phyloP scores from a whole-genome alignment of 2,113 vertebrate genomes.

The Dicrurus megarhynchus region DNA sequence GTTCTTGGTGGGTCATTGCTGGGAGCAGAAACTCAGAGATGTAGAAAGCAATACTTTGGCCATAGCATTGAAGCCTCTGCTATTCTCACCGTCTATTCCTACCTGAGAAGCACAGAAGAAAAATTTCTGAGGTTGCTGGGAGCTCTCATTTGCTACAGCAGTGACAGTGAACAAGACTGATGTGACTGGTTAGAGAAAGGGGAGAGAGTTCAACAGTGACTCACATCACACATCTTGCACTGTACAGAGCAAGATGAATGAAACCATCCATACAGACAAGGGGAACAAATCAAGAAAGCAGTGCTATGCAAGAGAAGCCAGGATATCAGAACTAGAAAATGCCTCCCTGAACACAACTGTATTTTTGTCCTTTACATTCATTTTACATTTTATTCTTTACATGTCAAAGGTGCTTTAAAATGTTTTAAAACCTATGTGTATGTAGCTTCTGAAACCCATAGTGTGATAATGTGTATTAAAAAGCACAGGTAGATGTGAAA shows the following conservation, averaged over 20 bases:
- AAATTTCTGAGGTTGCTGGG: not conserved
- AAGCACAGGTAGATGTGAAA: not conserved
- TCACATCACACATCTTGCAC: not conserved
- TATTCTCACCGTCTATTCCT: not conserved
- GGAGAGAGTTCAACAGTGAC: not conserved
- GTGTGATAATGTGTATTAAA: rapidly evolving
- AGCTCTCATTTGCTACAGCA: not conserved
- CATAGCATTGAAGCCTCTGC: not conserved
- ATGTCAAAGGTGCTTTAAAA: not conserved
- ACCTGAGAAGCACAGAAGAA: not conserved
- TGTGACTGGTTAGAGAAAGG: not conserved
- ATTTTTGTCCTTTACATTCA: not conserved
- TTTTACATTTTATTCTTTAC: not conserved
- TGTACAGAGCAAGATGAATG: not conserved
- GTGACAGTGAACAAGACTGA: constrained; percentile 1
- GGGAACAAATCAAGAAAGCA: not conserved
- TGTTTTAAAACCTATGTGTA: not conserved
- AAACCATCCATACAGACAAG: not conserved
- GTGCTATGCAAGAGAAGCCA: not conserved
- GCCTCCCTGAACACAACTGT: not conserved
- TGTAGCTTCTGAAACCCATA: not conserved
- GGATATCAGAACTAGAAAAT: not conserved
- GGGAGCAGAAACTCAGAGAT: not conserved
- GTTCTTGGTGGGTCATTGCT: not conserved
- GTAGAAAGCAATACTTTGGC: not conserved